phyloP scores from a whole-genome alignment of 2,888 invertebrate genomes.

The Aporophyla lueneburgensis region DNA sequence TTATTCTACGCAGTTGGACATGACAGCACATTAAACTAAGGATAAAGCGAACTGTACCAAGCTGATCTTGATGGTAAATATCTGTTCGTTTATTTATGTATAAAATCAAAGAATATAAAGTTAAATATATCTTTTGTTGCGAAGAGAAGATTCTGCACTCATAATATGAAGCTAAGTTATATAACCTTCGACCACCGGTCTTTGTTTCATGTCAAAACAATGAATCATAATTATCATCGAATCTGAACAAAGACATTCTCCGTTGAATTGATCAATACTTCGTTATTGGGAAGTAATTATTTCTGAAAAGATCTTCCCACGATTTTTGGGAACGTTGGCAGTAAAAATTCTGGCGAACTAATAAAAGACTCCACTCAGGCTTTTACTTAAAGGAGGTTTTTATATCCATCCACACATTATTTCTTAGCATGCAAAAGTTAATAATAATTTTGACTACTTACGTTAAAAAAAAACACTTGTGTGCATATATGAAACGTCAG shows the following conservation, averaged over 20 bases:
- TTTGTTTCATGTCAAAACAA: slow-evolving; percentile 50
- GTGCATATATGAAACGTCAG: no score
- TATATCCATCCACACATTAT: not conserved
- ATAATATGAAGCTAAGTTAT: slow-evolving; percentile 7
- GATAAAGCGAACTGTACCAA: slow-evolving; percentile 20
- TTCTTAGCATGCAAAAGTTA: not conserved
- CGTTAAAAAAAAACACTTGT: no score
- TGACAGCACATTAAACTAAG: slow-evolving; percentile 47
- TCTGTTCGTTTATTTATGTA: not conserved
- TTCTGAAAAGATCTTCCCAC: slow-evolving; percentile 33
- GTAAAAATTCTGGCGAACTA: slow-evolving; percentile 11
- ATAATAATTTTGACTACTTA: not conserved
- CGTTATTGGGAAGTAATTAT: slow-evolving; percentile 40
- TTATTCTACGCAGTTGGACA: slow-evolving; percentile 41
- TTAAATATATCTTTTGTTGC: not conserved
- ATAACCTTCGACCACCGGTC: slow-evolving; percentile 24
- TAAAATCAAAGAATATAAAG: not conserved
- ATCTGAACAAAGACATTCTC: slow-evolving; percentile 39
- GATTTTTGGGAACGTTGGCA: slow-evolving; percentile 5
- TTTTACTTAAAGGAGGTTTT: not conserved
- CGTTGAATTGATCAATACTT: slow-evolving; percentile 45
- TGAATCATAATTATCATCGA: slow-evolving; percentile 48
- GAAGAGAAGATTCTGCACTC: not conserved
- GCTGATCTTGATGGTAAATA: not conserved
- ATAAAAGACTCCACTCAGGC: not conserved